Percentiles rank a stretch among this genome's conserved stretches.
Evolutionary conservation across 2,113 vertebrate species (phyloP).

Genomic region (Lathamus discolor): DNA sequence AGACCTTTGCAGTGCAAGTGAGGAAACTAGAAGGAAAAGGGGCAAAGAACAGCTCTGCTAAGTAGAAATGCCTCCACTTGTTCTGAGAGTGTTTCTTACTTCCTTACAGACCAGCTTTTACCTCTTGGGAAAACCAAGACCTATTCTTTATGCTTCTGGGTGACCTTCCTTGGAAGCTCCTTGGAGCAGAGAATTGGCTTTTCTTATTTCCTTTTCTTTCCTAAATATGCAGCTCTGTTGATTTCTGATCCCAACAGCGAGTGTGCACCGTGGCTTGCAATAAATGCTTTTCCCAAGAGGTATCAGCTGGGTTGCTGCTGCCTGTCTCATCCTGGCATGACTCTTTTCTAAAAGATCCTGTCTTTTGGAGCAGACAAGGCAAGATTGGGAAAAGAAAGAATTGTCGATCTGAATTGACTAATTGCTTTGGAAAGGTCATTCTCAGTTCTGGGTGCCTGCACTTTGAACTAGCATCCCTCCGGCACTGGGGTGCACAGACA

Average conservation of each 20-base stretch:
- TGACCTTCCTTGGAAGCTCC: not conserved
- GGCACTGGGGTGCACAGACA: not conserved
- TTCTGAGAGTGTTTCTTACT: not conserved
- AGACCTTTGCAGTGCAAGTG: not conserved
- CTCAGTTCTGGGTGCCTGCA: not conserved
- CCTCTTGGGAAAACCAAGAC: not conserved
- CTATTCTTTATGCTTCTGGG: not conserved
- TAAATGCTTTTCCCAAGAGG: not conserved
- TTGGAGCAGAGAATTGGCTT: not conserved
- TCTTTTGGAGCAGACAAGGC: not conserved
- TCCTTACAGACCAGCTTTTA: not conserved
- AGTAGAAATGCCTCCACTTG: not conserved
- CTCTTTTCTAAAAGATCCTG: not conserved
- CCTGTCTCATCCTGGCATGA: not conserved
- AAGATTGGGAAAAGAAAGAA: not conserved
- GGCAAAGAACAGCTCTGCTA: not conserved
- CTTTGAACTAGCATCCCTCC: not conserved
- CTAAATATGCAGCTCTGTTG: not conserved
- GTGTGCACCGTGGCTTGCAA: not conserved
- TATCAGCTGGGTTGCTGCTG: not conserved
- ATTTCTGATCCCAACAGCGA: not conserved
- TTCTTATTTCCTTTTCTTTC: not conserved
- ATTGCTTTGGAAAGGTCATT: not conserved
- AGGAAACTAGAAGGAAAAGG: not conserved
- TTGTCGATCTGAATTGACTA: not conserved